Conservation (phyloP, 1,140 invertebrate genomes). For the Drosophila paulistorum region DNA sequence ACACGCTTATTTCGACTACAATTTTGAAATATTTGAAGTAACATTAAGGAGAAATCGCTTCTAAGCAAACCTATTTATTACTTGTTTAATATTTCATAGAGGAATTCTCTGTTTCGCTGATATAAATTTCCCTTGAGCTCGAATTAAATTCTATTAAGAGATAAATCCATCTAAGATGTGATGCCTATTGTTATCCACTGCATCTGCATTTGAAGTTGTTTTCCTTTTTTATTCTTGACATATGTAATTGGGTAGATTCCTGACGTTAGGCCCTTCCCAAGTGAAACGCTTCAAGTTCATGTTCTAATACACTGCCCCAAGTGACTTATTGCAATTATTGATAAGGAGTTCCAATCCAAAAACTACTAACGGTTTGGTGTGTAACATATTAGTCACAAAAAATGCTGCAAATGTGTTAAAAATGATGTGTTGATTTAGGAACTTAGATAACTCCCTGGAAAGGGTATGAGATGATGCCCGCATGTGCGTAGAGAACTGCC, state of each 20-base stretch:
- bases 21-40: too few relatives aligned
- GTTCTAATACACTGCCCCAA: background rate
- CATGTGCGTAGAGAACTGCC: constrained; percentile 34
- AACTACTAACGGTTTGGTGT: too few relatives aligned
- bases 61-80: too few relatives aligned
- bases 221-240: constrained; percentile 37
- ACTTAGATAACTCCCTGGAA: background rate
- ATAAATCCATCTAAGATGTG: background rate
- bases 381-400: too few relatives aligned
- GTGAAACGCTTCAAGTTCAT: too few relatives aligned
- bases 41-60: too few relatives aligned
- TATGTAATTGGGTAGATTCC: constrained; percentile 58
- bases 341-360: too few relatives aligned
- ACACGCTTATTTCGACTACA: too few relatives aligned
- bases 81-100: too few relatives aligned
- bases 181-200: constrained; percentile 24
- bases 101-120: too few relatives aligned
- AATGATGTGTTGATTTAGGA: background rate
- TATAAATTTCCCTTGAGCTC: background rate
- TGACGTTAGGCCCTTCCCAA: constrained; percentile 34
- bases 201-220: constrained; percentile 53
- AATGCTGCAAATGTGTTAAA: background rate
- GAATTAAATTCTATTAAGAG: background rate
- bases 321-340: background rate
- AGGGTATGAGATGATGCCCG: constrained; percentile 9